phyloP scores from a whole-genome alignment of 2,888 invertebrate species.

The Xanthia togata region DNA sequence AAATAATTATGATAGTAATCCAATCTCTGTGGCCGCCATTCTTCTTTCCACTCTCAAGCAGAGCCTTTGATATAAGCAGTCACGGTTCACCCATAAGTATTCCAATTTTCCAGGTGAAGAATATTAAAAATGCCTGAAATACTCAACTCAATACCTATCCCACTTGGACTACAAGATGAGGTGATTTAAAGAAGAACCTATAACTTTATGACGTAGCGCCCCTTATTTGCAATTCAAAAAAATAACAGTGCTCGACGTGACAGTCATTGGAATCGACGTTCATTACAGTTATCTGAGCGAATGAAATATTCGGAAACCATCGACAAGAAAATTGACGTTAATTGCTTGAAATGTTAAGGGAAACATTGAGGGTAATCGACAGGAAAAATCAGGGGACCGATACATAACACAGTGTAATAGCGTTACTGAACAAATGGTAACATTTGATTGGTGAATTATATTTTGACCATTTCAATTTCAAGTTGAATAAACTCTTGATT shows the following conservation, averaged over 20 bases:
- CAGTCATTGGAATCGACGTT: conserved; percentile 71
- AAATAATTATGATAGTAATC: not conserved
- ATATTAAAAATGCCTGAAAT: conserved; percentile 42
- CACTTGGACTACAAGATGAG: conserved; percentile 58
- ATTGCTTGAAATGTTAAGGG: conserved; percentile 76
- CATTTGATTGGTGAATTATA: conserved; percentile 34
- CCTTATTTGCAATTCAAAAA: conserved; percentile 65
- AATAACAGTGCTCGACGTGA: conserved; percentile 64
- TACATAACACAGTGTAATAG: conserved; percentile 52
- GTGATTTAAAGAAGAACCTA: conserved; percentile 55
- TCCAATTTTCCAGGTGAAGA: conserved; percentile 50
- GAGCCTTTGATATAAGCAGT: conserved; percentile 28
- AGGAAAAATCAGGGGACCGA: conserved; percentile 70
- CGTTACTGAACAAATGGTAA: conserved; percentile 44
- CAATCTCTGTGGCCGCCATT: not conserved
- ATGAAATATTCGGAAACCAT: conserved; percentile 70
- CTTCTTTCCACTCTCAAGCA: conserved; percentile 3
- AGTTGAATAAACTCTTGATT: conserved; percentile 56
- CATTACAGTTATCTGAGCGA: conserved; percentile 69
- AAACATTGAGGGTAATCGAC: conserved; percentile 72
- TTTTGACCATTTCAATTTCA: conserved; percentile 52
- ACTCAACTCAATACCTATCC: conserved; percentile 38
- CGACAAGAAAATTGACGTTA: conserved; percentile 76
- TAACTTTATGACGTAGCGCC: conserved; percentile 55
- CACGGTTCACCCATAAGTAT: conserved; percentile 28